Evolutionary conservation across 2,797 vertebrate species (phyloP).

Genomic region (Falco biarmicus): DNA sequence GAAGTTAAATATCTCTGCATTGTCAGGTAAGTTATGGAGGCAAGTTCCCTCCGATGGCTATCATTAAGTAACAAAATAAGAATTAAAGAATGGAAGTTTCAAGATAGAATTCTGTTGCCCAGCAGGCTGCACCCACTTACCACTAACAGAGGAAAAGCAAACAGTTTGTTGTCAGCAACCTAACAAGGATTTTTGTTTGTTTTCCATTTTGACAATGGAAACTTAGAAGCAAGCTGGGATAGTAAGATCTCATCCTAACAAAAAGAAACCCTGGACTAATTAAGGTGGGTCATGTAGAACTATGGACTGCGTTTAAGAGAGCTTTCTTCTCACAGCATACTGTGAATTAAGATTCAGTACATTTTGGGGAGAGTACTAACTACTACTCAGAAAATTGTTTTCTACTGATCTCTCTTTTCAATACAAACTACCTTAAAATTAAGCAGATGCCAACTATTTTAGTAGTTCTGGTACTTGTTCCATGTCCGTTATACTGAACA

Average conservation of each 20-base stretch:
- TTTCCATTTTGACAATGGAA: slow-evolving; percentile 5
- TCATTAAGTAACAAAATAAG: background rate
- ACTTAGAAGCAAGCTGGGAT: background rate
- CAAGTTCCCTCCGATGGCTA: background rate
- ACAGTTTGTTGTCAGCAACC: background rate
- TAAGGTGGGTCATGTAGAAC: background rate
- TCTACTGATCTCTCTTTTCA: background rate
- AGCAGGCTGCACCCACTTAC: background rate
- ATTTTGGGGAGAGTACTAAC: background rate
- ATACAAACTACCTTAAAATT: background rate
- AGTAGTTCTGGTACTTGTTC: background rate
- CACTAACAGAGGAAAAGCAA: background rate
- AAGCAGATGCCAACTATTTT: background rate
- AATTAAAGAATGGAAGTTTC: background rate
- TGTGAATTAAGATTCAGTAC: background rate
- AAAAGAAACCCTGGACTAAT: background rate
- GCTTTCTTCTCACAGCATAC: background rate
- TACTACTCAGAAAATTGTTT: background rate
- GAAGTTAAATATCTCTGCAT: background rate
- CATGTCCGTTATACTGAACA: background rate
- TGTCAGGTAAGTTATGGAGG: background rate
- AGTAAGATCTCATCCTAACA: background rate
- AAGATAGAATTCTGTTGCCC: background rate
- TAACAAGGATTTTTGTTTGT: background rate
- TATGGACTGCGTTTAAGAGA: background rate